A percentile compares a stretch with the other conserved stretches of the same genome.
phyloP scores from a whole-genome alignment of 2,888 invertebrate genomes.

The Pseudococcus longispinus region DNA sequence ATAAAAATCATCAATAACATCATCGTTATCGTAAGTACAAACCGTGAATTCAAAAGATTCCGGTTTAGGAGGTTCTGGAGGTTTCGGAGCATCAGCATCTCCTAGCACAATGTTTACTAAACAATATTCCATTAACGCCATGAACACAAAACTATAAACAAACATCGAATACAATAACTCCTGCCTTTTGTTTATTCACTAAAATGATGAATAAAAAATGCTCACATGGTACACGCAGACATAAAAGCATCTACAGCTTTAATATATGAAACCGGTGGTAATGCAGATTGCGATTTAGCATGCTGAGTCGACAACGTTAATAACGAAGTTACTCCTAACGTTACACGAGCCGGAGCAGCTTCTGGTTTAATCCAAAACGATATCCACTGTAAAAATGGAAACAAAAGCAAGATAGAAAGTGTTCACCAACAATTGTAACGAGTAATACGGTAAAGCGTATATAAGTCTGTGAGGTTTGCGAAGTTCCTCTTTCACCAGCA shows the following conservation, averaged over 20 bases:
- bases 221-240: slow-evolving; percentile 87
- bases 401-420: slow-evolving; percentile 5
- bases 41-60: slow-evolving; percentile 68
- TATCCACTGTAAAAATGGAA: slow-evolving; percentile 74
- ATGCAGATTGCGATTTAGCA: slow-evolving; percentile 90
- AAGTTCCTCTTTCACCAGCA: slow-evolving; percentile 8
- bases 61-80: slow-evolving; percentile 66
- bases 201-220: slow-evolving; percentile 60
- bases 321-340: slow-evolving; percentile 88
- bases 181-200: neutral
- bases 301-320: slow-evolving; percentile 90
- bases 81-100: slow-evolving; percentile 70
- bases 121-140: slow-evolving; percentile 93
- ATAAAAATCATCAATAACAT: neutral
- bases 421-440: slow-evolving; percentile 15
- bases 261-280: slow-evolving; percentile 91
- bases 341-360: slow-evolving; percentile 90
- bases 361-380: slow-evolving; percentile 96
- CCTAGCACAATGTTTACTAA: slow-evolving; percentile 84
- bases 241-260: slow-evolving; percentile 93
- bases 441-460: slow-evolving; percentile 4
- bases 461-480: slow-evolving; percentile 4
- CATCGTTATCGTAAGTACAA: slow-evolving; percentile 59
- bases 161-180: neutral
- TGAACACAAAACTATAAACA: slow-evolving; percentile 78